phyloP scores from a whole-genome alignment of 2,888 invertebrate genomes.

The Leptinotarsa haldemani region DNA sequence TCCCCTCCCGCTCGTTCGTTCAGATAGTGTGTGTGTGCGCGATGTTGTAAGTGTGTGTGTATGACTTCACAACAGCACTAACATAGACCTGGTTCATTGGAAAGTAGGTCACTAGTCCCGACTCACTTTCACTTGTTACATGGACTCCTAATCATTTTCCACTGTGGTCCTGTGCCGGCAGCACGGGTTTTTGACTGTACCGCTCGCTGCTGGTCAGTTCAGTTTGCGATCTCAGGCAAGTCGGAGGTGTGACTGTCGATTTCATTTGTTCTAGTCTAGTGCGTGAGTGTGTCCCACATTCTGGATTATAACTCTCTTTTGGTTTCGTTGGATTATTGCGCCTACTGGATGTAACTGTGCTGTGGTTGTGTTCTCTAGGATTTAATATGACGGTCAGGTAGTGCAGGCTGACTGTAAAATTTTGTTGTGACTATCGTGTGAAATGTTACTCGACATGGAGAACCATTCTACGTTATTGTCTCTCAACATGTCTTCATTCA shows the following conservation, averaged over 20 bases:
- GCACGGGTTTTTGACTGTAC: conserved; percentile 54
- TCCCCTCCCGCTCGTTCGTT: conserved; percentile 40
- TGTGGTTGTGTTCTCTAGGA: conserved; percentile 19
- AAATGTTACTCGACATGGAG: conserved; percentile 89
- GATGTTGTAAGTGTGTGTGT: conserved; percentile 62
- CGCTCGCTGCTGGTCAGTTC: conserved; percentile 44
- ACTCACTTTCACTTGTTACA: conserved; percentile 91
- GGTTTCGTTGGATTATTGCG: neutral
- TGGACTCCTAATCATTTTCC: conserved; percentile 80
- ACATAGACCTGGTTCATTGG: conserved; percentile 93
- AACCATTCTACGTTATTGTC: conserved; percentile 86
- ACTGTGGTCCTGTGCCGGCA: conserved; percentile 73
- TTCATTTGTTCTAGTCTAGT: conserved; percentile 24
- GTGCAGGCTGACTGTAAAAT: conserved; percentile 11
- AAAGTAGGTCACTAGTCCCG: conserved; percentile 86
- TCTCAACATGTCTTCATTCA: conserved; percentile 90
- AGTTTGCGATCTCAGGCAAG: conserved; percentile 41
- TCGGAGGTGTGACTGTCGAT: conserved; percentile 43
- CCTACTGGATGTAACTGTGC: conserved; percentile 7
- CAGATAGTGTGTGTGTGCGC: conserved; percentile 43
- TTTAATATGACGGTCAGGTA: conserved; percentile 47
- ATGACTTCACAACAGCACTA: conserved; percentile 69
- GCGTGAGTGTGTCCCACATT: conserved; percentile 26
- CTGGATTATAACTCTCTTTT: conserved; percentile 17
- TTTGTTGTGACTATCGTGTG: conserved; percentile 47